phyloP scores from a whole-genome alignment of 37 sponge, comb jelly and placozoan genomes.

The Ephydatia muelleri region DNA sequence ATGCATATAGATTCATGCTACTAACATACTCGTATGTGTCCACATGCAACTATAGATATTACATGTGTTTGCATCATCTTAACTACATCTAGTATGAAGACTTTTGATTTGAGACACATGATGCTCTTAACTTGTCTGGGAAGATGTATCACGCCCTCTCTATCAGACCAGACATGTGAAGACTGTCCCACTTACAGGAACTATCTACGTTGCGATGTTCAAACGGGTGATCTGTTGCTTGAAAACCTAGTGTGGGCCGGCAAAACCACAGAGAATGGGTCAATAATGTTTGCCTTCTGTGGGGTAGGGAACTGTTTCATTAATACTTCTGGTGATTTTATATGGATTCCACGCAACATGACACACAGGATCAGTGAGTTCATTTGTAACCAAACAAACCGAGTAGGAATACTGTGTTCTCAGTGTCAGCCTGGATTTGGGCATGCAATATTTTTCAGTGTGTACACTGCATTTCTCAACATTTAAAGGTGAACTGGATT shows the following conservation, averaged over 20 bases:
- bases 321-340: neutral
- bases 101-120: neutral
- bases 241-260: neutral
- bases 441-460: slow-evolving; percentile 12
- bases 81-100: too few relatives aligned
- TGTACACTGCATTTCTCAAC: neutral
- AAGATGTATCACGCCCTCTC: neutral
- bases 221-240: neutral
- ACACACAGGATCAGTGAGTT: neutral
- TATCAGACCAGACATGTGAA: neutral
- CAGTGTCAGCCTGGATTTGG: slow-evolving; percentile 17
- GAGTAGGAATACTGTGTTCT: neutral
- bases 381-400: neutral
- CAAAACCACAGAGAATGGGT: neutral
- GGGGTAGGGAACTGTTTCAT: neutral
- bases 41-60: too few relatives aligned
- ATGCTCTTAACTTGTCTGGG: neutral
- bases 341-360: neutral
- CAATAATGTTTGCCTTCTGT: neutral
- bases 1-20: too few relatives aligned
- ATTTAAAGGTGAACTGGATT: neutral
- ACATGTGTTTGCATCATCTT: too few relatives aligned
- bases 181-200: neutral
- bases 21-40: too few relatives aligned
- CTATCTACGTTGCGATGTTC: neutral